Evolutionary conservation across 2,888 invertebrate genomes (phyloP), one percentile per base, ranked within the genome.

Genomic region (Orthosia gracilis): DNA sequence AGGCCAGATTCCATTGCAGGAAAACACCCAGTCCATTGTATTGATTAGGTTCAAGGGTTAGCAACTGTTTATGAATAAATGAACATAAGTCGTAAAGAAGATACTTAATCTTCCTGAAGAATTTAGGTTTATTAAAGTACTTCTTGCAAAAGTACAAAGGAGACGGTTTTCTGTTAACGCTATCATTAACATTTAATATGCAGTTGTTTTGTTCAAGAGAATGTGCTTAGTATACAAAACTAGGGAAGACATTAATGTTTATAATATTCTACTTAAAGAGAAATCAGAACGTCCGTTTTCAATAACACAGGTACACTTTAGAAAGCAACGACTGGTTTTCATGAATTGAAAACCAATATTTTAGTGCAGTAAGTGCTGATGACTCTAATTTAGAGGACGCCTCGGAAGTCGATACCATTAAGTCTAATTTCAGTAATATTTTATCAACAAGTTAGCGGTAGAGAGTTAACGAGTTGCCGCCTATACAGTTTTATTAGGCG

Each of bases 181-280:
- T 26, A 26, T 40, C 49, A 49, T 64, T 49, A 57, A 74, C 50
- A 50, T 75, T 66, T 45, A 45, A 45, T 63, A 73, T 73, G 15
- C 50, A 67, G 13, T 47, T 78, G 72, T 78, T 57, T 72, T 50
- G 49, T 50, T 59, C 52, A 54, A 21, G 17, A 45, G 12, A 74
- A 74, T 54, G 31, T 17, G 21, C 55, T 49, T 49, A n/a, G n/a
- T 23, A 55, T 59, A 59, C 76, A 31, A 80, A 78, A 70, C 80
- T 47, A 67, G 49, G 67, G 63, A 57, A 81, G n/a, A 58, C 57
- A 66, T 50, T 57, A 74, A 75, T 79, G 79, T 57, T 75, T 79
- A 75, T 78, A 78, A 82, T 83, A 83, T 81, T 74, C 79, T 69
- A 79, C 68, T 49, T 78, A 58, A 76, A 81, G 81, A 66, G 81